Evolutionary conservation across 2,797 vertebrate species (phyloP), one percentile per base, ranked within the genome.

Genomic region (Betta splendens): DNA sequence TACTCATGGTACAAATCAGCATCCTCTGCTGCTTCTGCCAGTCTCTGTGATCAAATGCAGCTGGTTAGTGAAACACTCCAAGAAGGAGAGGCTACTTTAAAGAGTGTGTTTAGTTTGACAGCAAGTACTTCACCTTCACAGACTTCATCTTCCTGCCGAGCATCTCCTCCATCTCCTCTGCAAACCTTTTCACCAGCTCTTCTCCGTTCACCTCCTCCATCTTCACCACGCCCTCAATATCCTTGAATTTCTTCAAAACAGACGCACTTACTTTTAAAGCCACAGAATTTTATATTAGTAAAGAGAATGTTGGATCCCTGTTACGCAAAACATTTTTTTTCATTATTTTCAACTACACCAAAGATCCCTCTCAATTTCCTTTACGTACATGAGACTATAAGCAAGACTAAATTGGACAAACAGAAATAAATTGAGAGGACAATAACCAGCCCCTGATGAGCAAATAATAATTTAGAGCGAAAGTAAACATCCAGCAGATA

Each of bases 101-200:
- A n/a, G n/a, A n/a, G 10, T 5, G 2, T 9, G 1, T 64, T 60
- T 54, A 20, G 21, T 56, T 32, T 29, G 15, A 22, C 0, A 17
- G 13, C 22, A 11, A 4, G 8, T 12, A 4, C 21, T 9, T 11
- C 86, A 98, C 96, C 94, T 98, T 92, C 9, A 98, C 94, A 0
- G 96, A 96, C 77, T 97, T 94, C 23, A 96, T 95, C 78, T 99
- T 98, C 76, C 96, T 93, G 60, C 89, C 92, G 1, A 99, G 92
- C 97, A 98, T 99, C 70, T 85, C 92, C 81, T 98, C 94, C 97
- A 99, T 99, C 84, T 97, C 94, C 67, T 96, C 93, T 0, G 95
- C 95, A 81, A 98, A 95, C 71, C 88, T 94, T 80, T 89, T 94
- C 57, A 96, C 96, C 54, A 98, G 89, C 64, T 95, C 93, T 61